A percentile compares a stretch with the other conserved stretches of the same genome.
phyloP scores from a whole-genome alignment of 2,888 invertebrate species.

The Lasioglossum pauxillum region DNA sequence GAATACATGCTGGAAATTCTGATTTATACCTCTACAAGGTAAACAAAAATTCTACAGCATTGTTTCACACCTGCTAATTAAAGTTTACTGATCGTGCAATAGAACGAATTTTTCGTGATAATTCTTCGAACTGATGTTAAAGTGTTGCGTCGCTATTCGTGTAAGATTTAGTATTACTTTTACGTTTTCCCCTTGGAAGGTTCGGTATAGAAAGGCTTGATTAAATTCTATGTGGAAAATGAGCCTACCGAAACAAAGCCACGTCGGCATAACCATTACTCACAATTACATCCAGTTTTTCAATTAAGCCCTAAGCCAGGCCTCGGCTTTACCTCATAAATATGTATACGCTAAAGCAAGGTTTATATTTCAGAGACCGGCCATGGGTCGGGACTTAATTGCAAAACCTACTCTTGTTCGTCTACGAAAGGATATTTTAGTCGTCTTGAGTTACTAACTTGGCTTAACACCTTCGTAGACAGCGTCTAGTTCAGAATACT shows the following conservation, averaged over 20 bases:
- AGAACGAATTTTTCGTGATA: not conserved
- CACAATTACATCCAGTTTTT: slow-evolving; percentile 73
- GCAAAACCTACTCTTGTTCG: slow-evolving; percentile 45
- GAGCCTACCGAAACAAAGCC: slow-evolving; percentile 55
- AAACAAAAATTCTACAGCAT: not conserved
- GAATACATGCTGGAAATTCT: not conserved
- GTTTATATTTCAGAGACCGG: slow-evolving; percentile 60
- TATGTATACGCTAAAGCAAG: slow-evolving; percentile 65
- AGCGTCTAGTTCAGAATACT: not conserved
- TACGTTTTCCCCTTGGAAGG: not conserved
- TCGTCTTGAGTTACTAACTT: slow-evolving; percentile 35
- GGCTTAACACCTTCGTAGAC: slow-evolving; percentile 10
- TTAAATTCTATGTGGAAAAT: slow-evolving; percentile 42
- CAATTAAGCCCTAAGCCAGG: slow-evolving; percentile 68
- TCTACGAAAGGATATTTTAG: slow-evolving; percentile 31
- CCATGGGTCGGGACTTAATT: slow-evolving; percentile 62
- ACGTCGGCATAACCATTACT: slow-evolving; percentile 66
- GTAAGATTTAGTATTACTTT: not conserved
- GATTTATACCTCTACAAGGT: not conserved
- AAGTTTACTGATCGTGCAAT: not conserved
- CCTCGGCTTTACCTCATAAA: slow-evolving; percentile 65
- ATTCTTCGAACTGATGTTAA: not conserved
- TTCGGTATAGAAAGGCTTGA: slow-evolving; percentile 41
- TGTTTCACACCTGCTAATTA: not conserved
- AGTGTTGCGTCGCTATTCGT: not conserved